A percentile compares a stretch with the other conserved stretches of the same genome.
These are phyloP conservation scores for Dynastes grantii DNA, from an alignment of 2,888 invertebrate genomes.

Conservation along the genomic window DNA sequence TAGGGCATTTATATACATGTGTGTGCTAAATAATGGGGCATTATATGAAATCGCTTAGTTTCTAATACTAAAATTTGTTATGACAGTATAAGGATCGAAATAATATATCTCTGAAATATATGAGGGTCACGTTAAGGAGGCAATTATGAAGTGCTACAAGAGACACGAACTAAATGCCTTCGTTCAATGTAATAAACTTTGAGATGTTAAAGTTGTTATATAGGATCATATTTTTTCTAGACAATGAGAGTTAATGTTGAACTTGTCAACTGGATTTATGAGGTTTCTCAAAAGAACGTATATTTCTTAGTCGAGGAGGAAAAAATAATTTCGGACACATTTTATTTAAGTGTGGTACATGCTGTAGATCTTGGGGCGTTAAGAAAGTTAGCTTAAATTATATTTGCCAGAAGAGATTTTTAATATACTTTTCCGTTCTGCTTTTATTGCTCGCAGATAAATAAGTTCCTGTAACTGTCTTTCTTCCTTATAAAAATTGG, in stretches of 20 bases:
- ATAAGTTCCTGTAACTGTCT: no score
- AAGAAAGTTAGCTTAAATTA: constrained; percentile 6
- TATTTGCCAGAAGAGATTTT: neutral
- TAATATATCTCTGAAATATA: neutral
- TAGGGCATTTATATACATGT: no score
- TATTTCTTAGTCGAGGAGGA: constrained; percentile 3
- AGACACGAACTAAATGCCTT: constrained; percentile 2
- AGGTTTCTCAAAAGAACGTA: constrained; percentile 1
- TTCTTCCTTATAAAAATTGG: no score
- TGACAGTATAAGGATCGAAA: neutral
- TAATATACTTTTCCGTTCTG: no score
- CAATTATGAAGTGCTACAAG: constrained; percentile 21
- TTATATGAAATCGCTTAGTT: no score
- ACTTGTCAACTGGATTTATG: constrained; percentile 30
- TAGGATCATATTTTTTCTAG: constrained; percentile 34
- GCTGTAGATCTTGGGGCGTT: neutral
- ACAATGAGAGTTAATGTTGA: constrained; percentile 22
- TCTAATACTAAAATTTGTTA: no score
- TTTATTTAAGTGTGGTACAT: constrained; percentile 4
- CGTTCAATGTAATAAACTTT: constrained; percentile 31
- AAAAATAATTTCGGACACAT: neutral
- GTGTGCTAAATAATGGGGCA: no score
- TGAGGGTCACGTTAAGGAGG: neutral
- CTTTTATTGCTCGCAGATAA: no score
- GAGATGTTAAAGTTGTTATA: constrained; percentile 20